Evolutionary conservation across 2,113 vertebrate species (phyloP).

Genomic region (Edolisoma coerulescens): DNA sequence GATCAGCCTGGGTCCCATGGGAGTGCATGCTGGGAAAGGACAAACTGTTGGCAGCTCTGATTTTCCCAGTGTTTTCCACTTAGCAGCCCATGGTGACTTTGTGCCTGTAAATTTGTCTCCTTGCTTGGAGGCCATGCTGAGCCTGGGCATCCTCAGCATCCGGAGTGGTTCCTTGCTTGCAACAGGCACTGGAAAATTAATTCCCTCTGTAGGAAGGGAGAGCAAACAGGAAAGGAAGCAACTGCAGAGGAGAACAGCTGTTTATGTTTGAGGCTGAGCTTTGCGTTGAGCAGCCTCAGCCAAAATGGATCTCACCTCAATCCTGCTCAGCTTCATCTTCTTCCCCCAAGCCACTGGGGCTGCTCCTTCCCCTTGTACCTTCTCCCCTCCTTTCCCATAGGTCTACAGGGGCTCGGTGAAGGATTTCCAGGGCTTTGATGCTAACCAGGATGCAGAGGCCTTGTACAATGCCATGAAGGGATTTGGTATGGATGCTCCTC

Average conservation of each 20-base stretch:
- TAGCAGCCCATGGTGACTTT: neutral
- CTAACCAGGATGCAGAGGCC: constrained; percentile 83
- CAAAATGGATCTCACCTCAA: rapidly evolving
- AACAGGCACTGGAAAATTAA: neutral
- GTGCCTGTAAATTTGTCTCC: neutral
- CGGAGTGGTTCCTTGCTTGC: neutral
- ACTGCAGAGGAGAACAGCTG: neutral
- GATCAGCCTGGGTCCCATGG: neutral
- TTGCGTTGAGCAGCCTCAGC: neutral
- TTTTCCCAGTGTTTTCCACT: neutral
- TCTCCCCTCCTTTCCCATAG: constrained; percentile 60
- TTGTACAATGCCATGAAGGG: constrained; percentile 97
- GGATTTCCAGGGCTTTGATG: constrained; percentile 81
- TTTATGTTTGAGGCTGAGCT: neutral
- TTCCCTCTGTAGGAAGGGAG: neutral
- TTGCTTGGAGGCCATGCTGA: neutral
- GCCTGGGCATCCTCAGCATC: neutral
- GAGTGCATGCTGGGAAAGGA: neutral
- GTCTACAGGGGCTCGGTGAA: constrained; percentile 86
- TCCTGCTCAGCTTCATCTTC: neutral
- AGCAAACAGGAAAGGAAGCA: neutral
- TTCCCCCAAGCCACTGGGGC: neutral
- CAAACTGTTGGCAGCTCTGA: neutral
- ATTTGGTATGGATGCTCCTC: constrained; percentile 77
- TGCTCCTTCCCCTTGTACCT: neutral